A percentile compares a stretch with the other conserved stretches of the same genome.
Evolutionary conservation across 2,888 invertebrate genomes (phyloP).

Genomic region (Catotricha subobsoleta): DNA sequence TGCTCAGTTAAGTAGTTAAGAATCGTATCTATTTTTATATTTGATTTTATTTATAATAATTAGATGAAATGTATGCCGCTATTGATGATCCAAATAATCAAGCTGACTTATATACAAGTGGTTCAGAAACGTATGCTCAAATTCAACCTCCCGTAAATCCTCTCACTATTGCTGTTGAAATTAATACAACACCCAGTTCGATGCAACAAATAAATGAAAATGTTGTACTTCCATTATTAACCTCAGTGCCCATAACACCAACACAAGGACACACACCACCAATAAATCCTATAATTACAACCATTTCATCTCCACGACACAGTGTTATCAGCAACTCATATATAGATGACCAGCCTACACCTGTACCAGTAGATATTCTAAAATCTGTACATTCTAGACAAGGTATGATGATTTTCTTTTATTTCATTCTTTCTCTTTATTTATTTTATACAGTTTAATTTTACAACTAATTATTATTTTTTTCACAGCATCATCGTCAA

Average conservation of each 20-base stretch:
- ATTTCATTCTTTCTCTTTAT: background rate
- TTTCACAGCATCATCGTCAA: slow-evolving; percentile 47
- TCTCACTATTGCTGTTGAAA: slow-evolving; percentile 28
- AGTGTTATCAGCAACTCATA: background rate
- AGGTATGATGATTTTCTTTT: background rate
- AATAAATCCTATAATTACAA: slow-evolving; percentile 10
- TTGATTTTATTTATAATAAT: no score
- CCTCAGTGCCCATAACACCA: slow-evolving; percentile 30
- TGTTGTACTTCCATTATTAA: background rate
- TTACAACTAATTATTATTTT: slow-evolving; percentile 12
- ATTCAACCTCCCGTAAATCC: slow-evolving; percentile 40
- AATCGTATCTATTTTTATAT: no score
- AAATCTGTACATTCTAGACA: slow-evolving; percentile 7
- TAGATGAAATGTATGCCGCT: slow-evolving; percentile 81
- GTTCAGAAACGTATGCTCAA: slow-evolving; percentile 75
- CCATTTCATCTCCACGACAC: slow-evolving; percentile 14
- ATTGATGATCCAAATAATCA: slow-evolving; percentile 58
- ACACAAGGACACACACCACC: slow-evolving; percentile 21
- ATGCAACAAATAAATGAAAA: background rate
- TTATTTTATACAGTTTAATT: slow-evolving; percentile 41
- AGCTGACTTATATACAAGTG: slow-evolving; percentile 47
- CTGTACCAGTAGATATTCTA: slow-evolving; percentile 9
- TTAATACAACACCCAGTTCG: slow-evolving; percentile 18
- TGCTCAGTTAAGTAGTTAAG: no score
- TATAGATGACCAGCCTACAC: slow-evolving; percentile 7